Evolutionary conservation across 2,888 invertebrate genomes (phyloP), one percentile per base, ranked within the genome.

Genomic region (Colletes collaris): DNA sequence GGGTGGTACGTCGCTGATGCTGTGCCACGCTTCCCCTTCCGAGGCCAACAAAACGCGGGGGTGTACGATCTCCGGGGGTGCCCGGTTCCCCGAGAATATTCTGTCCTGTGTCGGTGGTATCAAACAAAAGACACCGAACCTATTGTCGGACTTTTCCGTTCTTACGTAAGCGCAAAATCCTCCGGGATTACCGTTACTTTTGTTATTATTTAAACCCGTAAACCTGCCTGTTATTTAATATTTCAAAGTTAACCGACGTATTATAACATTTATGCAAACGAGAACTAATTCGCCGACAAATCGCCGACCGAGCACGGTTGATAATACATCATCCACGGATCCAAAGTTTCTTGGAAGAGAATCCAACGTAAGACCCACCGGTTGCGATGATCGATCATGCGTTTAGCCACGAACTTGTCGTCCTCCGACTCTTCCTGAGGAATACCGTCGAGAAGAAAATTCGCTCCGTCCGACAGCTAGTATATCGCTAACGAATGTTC

Each of bases 1-100:
- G 59, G 67, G 44, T 62, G 67, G 44, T 62, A 81, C 80, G 60
- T 6, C 68, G 44, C 69, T 75, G 80, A 62, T 49, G 53, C 53
- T 53, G 64, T 52, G 66, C 50, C 63, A 49, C 52, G 59, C 49
- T 70, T 67, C 60, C 72, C 66, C 71, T 58, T 19, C 67, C 46
- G n/a, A 13, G 44, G 16, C 79, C 37, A 50, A 60, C 52, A 44
- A 68, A 79, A 68, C 35, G 3, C 50, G 68, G 40, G 27, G 40
- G 16, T 60, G 73, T 79, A 73, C 27, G 8, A 67, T 13, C 16
- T 11, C 11, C 16, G 37, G 11, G 2, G 50, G 55, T 11, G n/a
- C 79, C 79, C 67, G 44, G 79, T 27, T 8, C 58, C 44, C 4
- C 27, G 35, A 35, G 10, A 35, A 63, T 46, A 64, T 65, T 68